Evolutionary conservation across 1,140 invertebrate genomes (phyloP).

Genomic region (Dinoponera quadriceps): DNA sequence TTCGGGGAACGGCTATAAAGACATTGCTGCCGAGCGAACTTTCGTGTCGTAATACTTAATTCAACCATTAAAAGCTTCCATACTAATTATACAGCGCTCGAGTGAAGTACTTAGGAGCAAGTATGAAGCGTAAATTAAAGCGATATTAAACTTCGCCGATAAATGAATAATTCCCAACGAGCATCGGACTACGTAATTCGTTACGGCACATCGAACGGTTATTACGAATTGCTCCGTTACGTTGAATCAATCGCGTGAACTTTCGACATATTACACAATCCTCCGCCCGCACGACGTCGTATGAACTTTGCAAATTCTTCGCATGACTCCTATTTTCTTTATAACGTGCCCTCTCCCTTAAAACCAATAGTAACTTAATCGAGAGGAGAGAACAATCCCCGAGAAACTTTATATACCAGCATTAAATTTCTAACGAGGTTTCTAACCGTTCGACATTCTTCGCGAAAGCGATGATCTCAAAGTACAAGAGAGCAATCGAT

Average conservation of each 20-base stretch:
- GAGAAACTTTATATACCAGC: conserved; percentile 12
- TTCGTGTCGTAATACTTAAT: conserved; percentile 58
- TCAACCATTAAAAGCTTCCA: conserved; percentile 58
- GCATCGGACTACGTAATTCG: background rate
- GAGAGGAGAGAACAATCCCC: background rate
- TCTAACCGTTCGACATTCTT: conserved; percentile 34
- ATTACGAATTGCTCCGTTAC: conserved; percentile 1
- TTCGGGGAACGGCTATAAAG: conserved; percentile 14
- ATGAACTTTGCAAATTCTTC: conserved; percentile 8
- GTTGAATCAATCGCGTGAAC: conserved; percentile 24
- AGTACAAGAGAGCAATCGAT: background rate
- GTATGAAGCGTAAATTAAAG: conserved; percentile 41
- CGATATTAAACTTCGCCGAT: conserved; percentile 48
- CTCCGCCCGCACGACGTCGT: background rate
- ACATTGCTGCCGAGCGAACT: conserved; percentile 24
- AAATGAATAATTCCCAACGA: conserved; percentile 40
- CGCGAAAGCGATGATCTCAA: background rate
- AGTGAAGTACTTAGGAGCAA: conserved; percentile 29
- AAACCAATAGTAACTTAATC: conserved; percentile 19
- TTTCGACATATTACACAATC: background rate
- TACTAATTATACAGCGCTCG: conserved; percentile 42
- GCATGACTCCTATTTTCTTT: conserved; percentile 15
- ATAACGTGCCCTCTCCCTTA: background rate
- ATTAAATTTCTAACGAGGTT: conserved; percentile 41
- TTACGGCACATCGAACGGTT: background rate